A percentile compares a stretch with the other conserved stretches of the same genome.
These are phyloP conservation scores for Squalus acanthias DNA, from an alignment of 2,797 vertebrate genomes.

Conservation along the genomic window DNA sequence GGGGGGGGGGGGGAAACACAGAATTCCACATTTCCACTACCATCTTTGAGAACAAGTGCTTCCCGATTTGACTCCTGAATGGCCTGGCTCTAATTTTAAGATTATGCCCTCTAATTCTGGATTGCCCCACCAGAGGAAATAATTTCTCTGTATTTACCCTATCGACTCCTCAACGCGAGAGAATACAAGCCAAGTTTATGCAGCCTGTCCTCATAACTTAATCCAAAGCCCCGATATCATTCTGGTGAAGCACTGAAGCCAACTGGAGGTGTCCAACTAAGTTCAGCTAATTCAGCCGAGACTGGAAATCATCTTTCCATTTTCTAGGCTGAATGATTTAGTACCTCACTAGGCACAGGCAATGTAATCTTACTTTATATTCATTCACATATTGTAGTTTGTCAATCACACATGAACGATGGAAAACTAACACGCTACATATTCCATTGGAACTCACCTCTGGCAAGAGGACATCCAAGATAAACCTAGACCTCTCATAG, in stretches of 20 bases:
- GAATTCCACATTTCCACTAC: neutral
- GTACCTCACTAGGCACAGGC: neutral
- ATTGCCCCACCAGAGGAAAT: neutral
- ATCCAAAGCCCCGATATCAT: neutral
- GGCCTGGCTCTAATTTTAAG: neutral
- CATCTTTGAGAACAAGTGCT: neutral
- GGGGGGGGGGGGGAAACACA: neutral
- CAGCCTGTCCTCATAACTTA: neutral
- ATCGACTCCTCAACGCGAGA: neutral
- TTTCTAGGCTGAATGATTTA: neutral
- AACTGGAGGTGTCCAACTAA: neutral
- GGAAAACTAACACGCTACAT: too few relatives aligned
- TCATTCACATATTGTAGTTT: neutral
- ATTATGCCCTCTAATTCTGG: neutral
- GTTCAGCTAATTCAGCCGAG: neutral
- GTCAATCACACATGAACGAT: neutral
- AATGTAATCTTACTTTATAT: neutral
- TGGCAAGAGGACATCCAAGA: slow-evolving; percentile 83
- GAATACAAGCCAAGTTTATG: neutral
- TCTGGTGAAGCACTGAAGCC: neutral
- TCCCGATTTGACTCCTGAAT: neutral
- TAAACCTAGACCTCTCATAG: slow-evolving; percentile 66
- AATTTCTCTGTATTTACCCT: too few relatives aligned
- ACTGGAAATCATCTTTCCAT: neutral
- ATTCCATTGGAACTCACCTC: slow-evolving; percentile 62